A percentile compares a stretch with the other conserved stretches of the same genome.
These are phyloP conservation scores for Eupelmus urozonus DNA, from an alignment of 2,888 invertebrate genomes.

Conservation along the genomic window DNA sequence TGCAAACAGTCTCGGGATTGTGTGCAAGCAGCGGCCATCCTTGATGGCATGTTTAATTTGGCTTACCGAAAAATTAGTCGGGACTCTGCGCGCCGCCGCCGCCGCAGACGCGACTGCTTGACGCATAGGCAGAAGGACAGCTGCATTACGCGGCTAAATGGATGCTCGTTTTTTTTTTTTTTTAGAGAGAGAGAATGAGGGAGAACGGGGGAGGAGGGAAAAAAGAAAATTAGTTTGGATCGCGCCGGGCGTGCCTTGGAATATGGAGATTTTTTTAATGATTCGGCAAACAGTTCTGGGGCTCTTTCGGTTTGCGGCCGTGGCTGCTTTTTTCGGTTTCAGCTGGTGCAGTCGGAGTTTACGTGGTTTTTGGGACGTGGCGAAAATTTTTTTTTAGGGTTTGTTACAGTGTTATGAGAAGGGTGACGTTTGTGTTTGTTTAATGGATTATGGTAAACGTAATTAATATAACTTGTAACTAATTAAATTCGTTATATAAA, in stretches of 20 bases:
- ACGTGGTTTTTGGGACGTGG: too few species aligned
- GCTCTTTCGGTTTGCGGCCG: too few species aligned
- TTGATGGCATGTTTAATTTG: constrained; percentile 39
- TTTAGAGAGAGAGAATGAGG: too few species aligned
- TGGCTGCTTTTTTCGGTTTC: too few species aligned
- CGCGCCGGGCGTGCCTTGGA: neutral
- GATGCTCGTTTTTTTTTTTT: constrained; percentile 7
- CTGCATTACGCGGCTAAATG: constrained; percentile 12
- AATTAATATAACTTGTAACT: too few species aligned
- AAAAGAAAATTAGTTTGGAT: constrained; percentile 18
- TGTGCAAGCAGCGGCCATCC: constrained; percentile 20
- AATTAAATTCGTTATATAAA: too few species aligned
- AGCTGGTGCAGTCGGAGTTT: too few species aligned
- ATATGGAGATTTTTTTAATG: constrained; percentile 31
- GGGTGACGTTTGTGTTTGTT: too few species aligned
- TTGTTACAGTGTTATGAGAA: too few species aligned
- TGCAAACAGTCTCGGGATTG: constrained; percentile 43
- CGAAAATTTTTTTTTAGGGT: too few species aligned
- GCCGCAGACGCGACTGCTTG: neutral
- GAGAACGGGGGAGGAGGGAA: too few species aligned
- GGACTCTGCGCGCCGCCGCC: neutral
- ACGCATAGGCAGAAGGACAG: neutral
- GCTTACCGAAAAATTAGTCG: constrained; percentile 49
- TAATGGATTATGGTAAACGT: too few species aligned
- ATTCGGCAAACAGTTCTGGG: constrained; percentile 2